phyloP scores from a whole-genome alignment of 2,797 vertebrate genomes.

The Anomalospiza imberbis region DNA sequence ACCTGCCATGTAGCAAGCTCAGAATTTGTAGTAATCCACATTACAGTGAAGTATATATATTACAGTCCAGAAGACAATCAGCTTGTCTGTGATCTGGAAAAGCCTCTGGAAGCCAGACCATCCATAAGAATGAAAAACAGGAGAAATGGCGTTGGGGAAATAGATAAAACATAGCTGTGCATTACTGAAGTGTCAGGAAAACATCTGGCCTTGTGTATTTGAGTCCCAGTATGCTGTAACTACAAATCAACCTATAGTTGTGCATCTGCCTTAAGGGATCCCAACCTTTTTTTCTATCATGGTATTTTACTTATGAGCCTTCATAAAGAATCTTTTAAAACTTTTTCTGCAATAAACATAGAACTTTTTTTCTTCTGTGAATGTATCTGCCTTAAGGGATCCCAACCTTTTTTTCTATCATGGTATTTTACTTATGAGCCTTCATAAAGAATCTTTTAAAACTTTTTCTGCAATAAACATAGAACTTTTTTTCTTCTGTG shows the following conservation, averaged over 20 bases:
- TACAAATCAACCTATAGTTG: neutral
- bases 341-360: accelerated
- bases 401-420: neutral
- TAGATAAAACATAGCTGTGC: neutral
- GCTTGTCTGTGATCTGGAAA: neutral
- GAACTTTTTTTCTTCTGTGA: neutral
- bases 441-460: neutral
- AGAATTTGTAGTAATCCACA: neutral
- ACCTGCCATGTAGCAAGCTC: neutral
- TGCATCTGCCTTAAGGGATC: neutral
- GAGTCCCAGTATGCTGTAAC: neutral
- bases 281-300: neutral
- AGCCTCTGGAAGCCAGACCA: neutral
- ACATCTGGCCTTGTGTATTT: neutral
- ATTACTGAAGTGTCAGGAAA: neutral
- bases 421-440: neutral
- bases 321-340: neutral
- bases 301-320: neutral
- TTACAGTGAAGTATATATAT: neutral
- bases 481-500: neutral
- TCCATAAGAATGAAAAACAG: neutral
- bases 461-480: accelerated
- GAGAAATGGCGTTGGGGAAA: neutral
- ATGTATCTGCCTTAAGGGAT: neutral
- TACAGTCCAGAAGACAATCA: neutral